Conservation (phyloP, 2,888 invertebrate genomes). For the Phlogophora meticulosa region DNA sequence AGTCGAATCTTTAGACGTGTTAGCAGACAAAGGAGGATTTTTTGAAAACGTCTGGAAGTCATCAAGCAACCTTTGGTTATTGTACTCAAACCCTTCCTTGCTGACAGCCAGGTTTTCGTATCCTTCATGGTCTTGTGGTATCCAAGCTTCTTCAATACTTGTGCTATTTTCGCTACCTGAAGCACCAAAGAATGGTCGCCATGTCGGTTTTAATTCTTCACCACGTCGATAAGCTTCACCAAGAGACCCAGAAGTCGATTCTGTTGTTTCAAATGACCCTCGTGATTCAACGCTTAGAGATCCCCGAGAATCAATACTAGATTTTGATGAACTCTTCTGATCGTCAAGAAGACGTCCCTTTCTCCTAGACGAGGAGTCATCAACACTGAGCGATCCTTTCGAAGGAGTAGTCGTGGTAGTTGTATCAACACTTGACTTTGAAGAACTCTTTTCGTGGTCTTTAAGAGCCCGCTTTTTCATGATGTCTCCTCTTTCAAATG, state of each 20-base stretch:
- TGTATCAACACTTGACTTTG: slow-evolving; percentile 92
- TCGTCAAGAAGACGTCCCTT: slow-evolving; percentile 85
- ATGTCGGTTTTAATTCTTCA: slow-evolving; percentile 94
- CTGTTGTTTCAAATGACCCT: slow-evolving; percentile 93
- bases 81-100: slow-evolving; percentile 87
- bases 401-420: slow-evolving; percentile 88
- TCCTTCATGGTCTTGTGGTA: slow-evolving; percentile 94
- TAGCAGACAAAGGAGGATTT: slow-evolving; percentile 87
- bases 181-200: slow-evolving; percentile 96
- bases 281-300: slow-evolving; percentile 93
- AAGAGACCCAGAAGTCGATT: slow-evolving; percentile 94
- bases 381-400: slow-evolving; percentile 89
- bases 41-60: slow-evolving; percentile 89
- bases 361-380: slow-evolving; percentile 87
- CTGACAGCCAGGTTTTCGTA: slow-evolving; percentile 90
- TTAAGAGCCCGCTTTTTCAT: slow-evolving; percentile 86
- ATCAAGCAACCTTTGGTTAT: slow-evolving; percentile 86
- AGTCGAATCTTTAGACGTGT: slow-evolving; percentile 89
- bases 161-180: slow-evolving; percentile 95
- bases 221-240: slow-evolving; percentile 93
- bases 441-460: slow-evolving; percentile 89
- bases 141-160: slow-evolving; percentile 96
- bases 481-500: slow-evolving; percentile 84
- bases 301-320: slow-evolving; percentile 92
- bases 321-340: slow-evolving; percentile 91